Evolutionary conservation across 2,113 vertebrate genomes (phyloP).

Genomic region (Meleagris gallopavo): DNA sequence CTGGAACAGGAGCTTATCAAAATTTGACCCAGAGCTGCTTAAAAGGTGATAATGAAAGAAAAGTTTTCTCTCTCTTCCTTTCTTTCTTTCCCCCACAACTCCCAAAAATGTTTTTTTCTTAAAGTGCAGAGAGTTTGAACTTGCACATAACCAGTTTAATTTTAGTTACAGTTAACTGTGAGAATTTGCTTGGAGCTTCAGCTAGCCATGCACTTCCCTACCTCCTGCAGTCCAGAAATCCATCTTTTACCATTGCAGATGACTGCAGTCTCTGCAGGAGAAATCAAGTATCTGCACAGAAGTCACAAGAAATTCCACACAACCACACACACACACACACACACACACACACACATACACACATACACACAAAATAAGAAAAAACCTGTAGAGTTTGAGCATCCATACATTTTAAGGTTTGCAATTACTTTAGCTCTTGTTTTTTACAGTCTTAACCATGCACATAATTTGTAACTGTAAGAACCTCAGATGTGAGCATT

Average conservation of each 20-base stretch:
- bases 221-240: constrained; percentile 18
- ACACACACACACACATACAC: too few relatives aligned
- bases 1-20: neutral
- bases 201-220: neutral
- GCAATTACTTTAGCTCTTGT: neutral
- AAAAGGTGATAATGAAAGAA: neutral
- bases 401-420: neutral
- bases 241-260: neutral
- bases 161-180: neutral
- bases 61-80: neutral
- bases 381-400: neutral
- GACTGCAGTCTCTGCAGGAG: neutral
- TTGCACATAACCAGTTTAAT: neutral
- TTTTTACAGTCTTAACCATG: neutral
- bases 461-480: neutral
- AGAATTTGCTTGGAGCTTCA: constrained; percentile 4
- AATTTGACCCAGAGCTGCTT: neutral
- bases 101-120: neutral
- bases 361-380: too few relatives aligned
- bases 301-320: neutral
- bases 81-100: neutral
- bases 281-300: neutral
- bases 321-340: too few relatives aligned
- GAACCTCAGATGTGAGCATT: neutral
- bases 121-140: neutral